These are phyloP conservation scores for Todiramphus chloris DNA, from an alignment of 2,113 vertebrate genomes.

Conservation along the genomic window DNA sequence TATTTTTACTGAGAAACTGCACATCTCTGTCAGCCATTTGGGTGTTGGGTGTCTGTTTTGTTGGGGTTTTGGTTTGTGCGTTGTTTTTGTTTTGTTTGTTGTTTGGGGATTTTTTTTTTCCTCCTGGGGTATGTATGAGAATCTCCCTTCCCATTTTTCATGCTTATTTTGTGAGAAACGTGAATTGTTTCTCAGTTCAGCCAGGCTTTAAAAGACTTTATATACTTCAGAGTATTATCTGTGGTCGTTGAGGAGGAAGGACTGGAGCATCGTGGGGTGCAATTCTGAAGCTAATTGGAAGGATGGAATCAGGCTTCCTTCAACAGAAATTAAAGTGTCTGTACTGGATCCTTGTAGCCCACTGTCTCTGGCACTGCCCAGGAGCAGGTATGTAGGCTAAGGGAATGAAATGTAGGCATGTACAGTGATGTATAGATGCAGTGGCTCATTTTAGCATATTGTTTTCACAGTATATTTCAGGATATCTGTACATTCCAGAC, in stretches of 20 bases:
- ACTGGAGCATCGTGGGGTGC: background rate
- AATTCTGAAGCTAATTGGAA: background rate
- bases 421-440: background rate
- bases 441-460: background rate
- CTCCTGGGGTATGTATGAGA: background rate
- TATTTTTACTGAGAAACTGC: background rate
- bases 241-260: background rate
- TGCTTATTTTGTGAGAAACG: background rate
- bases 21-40: background rate
- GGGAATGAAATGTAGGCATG: background rate
- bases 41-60: background rate
- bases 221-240: background rate
- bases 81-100: background rate
- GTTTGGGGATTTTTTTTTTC: background rate
- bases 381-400: background rate
- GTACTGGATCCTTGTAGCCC: background rate
- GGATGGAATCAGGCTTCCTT: background rate
- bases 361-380: background rate
- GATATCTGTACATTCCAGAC: background rate
- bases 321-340: background rate
- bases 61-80: background rate
- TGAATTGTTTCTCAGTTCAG: background rate
- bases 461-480: background rate
- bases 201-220: background rate
- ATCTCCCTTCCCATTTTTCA: background rate